Evolutionary conservation across 2,888 invertebrate species (phyloP), one percentile per base, ranked within the genome.

Genomic region (Oegoconia quadripuncta): DNA sequence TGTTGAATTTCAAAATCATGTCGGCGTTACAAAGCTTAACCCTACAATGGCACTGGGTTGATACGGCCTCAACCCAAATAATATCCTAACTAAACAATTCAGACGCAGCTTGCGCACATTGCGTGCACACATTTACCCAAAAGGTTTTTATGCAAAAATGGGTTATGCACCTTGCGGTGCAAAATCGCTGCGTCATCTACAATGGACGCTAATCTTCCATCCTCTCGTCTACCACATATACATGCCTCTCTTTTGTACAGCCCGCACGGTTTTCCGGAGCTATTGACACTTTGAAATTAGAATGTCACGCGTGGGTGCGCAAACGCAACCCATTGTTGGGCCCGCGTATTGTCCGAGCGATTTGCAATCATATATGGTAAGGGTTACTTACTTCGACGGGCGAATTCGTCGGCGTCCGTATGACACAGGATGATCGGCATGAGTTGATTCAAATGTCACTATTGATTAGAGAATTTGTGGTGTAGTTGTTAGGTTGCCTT

Each of bases 281-380:
- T 74, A 72, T 77, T 74, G 78, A 76, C 76, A 77, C 73, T 79
- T 77, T 68, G 72, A 73, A 74, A 79, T 75, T 74, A 74, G 74
- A 75, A 74, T 73, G 78, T 80, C 74, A 80, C 73, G 82, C 82
- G 82, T 80, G 83, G 82, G 79, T 79, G 82, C 70, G 64, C 67
- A 52, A 62, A 67, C 73, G 75, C 76, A 77, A 76, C 67, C 66
- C 68, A 78, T 80, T 80, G 79, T 81, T 43, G 53, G 52, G 44
- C 48, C 47, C 50, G 54, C 55, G 61, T 59, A 68, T 69, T 63
- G 62, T 56, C 53, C 57, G 34, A 13, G 59, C 58, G 59, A 63
- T 68, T 62, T 55, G 67, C 66, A 62, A 66, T 60, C 57, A n/a
- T 34, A 51, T 64, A 59, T 61, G 58, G 59, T 61, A 60, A 64